Evolutionary conservation across 2,113 vertebrate species (phyloP).

Genomic region (Megaptera novaeangliae): DNA sequence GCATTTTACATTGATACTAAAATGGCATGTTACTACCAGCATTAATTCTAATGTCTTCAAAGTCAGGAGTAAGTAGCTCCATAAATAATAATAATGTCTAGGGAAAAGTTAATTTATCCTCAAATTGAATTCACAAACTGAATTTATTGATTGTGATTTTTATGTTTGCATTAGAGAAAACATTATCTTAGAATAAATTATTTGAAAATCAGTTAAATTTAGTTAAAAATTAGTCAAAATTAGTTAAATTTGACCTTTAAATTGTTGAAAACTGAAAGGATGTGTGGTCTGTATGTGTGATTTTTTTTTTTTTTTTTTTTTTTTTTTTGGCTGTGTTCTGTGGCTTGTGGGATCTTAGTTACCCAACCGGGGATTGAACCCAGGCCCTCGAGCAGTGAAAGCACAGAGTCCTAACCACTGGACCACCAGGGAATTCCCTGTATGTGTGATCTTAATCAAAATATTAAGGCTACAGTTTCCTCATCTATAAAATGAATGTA

Average conservation of each 20-base stretch:
- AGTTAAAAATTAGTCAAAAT: no score
- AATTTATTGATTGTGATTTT: conserved; percentile 5
- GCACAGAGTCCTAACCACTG: neutral
- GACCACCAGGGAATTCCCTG: neutral
- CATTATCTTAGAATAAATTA: neutral
- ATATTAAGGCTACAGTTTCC: neutral
- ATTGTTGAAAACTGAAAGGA: neutral
- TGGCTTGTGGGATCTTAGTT: neutral
- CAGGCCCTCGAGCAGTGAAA: neutral
- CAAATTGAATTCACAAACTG: conserved; percentile 17
- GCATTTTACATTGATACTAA: conserved; percentile 2
- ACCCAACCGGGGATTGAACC: neutral
- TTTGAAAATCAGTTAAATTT: neutral
- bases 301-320: neutral
- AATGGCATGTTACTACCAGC: neutral
- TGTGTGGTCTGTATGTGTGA: neutral
- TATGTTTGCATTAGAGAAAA: neutral
- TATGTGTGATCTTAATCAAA: neutral
- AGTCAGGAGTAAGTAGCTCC: conserved; percentile 1
- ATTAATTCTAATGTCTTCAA: conserved; percentile 5
- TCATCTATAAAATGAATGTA: neutral
- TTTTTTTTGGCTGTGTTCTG: neutral
- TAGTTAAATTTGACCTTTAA: neutral
- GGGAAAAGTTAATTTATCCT: conserved; percentile 1
- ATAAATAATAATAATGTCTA: conserved; percentile 3